Conservation (phyloP, 2,888 invertebrate genomes). For the Hydroisotoma schaefferi region DNA sequence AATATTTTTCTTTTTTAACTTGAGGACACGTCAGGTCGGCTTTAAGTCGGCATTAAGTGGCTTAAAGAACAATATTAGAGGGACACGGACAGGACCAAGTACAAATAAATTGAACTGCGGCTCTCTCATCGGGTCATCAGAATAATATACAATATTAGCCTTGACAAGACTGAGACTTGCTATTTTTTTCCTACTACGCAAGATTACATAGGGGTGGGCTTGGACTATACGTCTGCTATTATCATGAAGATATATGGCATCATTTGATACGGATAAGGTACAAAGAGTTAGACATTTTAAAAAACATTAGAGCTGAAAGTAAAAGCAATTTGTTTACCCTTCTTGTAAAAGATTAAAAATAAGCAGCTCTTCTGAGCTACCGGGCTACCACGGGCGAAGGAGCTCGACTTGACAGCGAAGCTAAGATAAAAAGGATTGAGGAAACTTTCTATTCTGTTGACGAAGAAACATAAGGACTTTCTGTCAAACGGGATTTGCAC, state of each 20-base stretch:
- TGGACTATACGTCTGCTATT: too few relatives aligned
- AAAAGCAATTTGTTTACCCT: slow-evolving; percentile 7
- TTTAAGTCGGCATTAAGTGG: too few relatives aligned
- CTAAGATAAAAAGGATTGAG: slow-evolving; percentile 4
- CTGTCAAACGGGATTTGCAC: not conserved
- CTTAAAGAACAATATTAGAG: too few relatives aligned
- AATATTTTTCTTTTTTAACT: too few relatives aligned
- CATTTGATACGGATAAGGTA: not conserved
- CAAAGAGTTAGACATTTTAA: slow-evolving; percentile 11
- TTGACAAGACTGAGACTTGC: too few relatives aligned
- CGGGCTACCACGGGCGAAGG: slow-evolving; percentile 6
- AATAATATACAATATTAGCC: too few relatives aligned
- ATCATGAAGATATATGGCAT: not conserved
- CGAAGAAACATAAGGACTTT: slow-evolving; percentile 5
- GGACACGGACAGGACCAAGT: too few relatives aligned
- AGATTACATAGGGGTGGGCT: too few relatives aligned
- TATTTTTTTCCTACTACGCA: too few relatives aligned
- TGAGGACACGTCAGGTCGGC: too few relatives aligned
- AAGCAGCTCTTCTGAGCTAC: slow-evolving; percentile 8
- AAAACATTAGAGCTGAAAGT: slow-evolving; percentile 12
- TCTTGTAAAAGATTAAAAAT: slow-evolving; percentile 11
- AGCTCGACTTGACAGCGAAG: slow-evolving; percentile 38
- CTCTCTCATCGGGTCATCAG: too few relatives aligned
- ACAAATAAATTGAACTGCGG: too few relatives aligned
- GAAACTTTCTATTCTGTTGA: not conserved